phyloP scores from a whole-genome alignment of 2,113 vertebrate species.

The Panthera leo region DNA sequence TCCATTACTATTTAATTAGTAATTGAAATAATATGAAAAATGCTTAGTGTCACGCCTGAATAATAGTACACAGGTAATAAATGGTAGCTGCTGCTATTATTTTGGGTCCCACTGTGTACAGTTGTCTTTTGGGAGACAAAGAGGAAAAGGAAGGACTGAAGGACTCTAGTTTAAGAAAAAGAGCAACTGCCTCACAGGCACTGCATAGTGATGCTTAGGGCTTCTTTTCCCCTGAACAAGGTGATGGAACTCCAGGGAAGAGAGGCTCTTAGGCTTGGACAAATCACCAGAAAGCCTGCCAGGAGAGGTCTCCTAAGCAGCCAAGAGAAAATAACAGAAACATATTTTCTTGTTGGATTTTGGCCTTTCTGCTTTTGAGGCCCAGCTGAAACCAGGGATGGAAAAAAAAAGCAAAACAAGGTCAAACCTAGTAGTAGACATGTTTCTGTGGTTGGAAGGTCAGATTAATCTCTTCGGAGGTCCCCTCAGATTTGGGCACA shows the following conservation, averaged over 20 bases:
- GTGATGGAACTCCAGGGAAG: conserved; percentile 63
- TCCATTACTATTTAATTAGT: not conserved
- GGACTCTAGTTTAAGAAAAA: not conserved
- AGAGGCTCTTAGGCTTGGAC: conserved; percentile 65
- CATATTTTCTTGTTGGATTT: conserved; percentile 65
- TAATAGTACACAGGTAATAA: not conserved
- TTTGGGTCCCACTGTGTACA: not conserved
- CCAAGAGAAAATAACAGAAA: conserved; percentile 69
- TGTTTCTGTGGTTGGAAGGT: not conserved
- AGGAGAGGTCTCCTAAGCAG: conserved; percentile 53
- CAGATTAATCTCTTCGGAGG: not conserved
- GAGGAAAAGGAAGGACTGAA: not conserved
- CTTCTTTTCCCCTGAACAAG: conserved; percentile 46
- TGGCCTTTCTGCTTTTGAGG: conserved; percentile 64
- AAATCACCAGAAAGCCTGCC: conserved; percentile 58
- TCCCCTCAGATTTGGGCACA: not conserved
- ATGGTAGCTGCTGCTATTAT: not conserved
- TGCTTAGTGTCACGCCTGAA: not conserved
- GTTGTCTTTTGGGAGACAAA: not conserved
- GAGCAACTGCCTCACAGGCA: not conserved
- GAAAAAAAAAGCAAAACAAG: conserved; percentile 27
- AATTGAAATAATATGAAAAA: not conserved
- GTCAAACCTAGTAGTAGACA: not conserved
- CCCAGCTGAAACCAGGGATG: not conserved
- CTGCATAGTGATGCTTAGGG: not conserved